Conservation (phyloP, 2,113 vertebrate species). For the Chiloscyllium plagiosum region DNA sequence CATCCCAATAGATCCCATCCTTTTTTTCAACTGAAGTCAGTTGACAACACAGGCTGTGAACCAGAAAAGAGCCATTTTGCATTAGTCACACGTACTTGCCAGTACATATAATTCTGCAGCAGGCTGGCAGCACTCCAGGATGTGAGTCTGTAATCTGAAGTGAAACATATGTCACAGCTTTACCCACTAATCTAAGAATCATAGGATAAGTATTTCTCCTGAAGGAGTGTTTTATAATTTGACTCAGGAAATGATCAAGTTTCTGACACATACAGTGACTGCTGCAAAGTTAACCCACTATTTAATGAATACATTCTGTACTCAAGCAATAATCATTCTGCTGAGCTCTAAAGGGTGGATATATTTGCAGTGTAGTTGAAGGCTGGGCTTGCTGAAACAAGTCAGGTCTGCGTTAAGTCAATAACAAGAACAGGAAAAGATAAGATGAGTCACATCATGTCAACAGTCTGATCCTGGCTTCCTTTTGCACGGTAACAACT, state of each 20-base stretch:
- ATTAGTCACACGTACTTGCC: constrained; percentile 31
- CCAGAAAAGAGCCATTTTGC: constrained; percentile 1
- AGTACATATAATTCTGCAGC: not conserved
- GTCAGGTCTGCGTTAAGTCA: not conserved
- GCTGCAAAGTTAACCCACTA: not conserved
- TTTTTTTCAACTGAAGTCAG: not conserved
- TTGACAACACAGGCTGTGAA: not conserved
- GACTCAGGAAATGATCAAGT: not conserved
- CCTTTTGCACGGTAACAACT: not conserved
- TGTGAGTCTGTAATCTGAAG: not conserved
- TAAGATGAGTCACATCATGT: not conserved
- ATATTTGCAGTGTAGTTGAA: not conserved
- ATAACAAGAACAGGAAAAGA: not conserved
- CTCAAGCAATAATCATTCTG: not conserved
- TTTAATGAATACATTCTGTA: not conserved
- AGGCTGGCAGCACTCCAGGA: not conserved
- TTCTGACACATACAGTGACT: not conserved
- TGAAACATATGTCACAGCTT: not conserved
- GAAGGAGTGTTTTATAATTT: not conserved
- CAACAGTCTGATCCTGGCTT: not conserved
- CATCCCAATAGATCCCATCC: too few species aligned
- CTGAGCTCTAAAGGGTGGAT: not conserved
- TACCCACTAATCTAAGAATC: not conserved
- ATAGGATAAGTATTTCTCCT: not conserved
- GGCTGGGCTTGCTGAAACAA: constrained; percentile 23